Percentiles rank a stretch among this genome's conserved stretches.
phyloP scores from a whole-genome alignment of 2,113 vertebrate species.

The Halichoerus grypus region DNA sequence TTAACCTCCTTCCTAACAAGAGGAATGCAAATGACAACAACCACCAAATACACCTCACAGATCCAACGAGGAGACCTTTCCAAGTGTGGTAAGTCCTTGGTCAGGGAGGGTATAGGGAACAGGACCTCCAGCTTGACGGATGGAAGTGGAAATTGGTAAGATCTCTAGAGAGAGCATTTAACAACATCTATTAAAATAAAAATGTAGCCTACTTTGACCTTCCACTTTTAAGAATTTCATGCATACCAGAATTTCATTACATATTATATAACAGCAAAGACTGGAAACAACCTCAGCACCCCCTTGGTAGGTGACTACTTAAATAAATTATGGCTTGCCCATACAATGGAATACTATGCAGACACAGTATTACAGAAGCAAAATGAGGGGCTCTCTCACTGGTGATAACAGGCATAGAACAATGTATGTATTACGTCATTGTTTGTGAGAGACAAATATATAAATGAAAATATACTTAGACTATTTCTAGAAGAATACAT shows the following conservation, averaged over 20 bases:
- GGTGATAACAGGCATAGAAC: no score
- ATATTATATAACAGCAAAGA: neutral
- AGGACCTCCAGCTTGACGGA: neutral
- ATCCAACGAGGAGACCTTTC: neutral
- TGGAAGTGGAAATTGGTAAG: neutral
- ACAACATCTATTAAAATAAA: neutral
- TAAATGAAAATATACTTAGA: conserved; percentile 7
- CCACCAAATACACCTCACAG: neutral
- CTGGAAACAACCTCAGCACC: neutral
- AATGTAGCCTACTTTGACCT: neutral
- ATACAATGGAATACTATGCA: neutral
- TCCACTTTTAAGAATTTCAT: neutral
- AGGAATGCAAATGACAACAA: neutral
- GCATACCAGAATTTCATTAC: neutral
- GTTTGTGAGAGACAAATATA: conserved; percentile 39
- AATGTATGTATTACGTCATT: neutral
- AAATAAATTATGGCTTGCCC: neutral
- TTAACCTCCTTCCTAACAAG: neutral
- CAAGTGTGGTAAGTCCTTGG: neutral
- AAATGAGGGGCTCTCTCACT: neutral
- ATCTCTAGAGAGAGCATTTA: neutral
- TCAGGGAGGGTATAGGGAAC: neutral
- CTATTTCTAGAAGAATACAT: neutral
- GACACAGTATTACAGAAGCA: neutral
- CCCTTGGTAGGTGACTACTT: neutral